These are phyloP conservation scores for Silurus lanzhouensis DNA, from an alignment of 2,797 vertebrate genomes.

Conservation along the genomic window DNA sequence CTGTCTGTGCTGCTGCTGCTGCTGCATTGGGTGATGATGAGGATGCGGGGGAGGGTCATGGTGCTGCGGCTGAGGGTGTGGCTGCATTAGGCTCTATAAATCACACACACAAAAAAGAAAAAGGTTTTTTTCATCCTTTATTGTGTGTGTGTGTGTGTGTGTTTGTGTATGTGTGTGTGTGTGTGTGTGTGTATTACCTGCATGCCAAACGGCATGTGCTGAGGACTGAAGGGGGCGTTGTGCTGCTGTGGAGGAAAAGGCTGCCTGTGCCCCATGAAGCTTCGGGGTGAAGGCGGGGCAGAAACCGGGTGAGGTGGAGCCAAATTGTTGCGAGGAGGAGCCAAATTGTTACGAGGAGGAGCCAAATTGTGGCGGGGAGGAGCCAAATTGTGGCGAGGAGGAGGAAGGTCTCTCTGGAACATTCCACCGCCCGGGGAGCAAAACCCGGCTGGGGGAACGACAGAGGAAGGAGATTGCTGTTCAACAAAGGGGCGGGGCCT, in stretches of 20 bases:
- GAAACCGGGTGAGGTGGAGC: constrained; percentile 85
- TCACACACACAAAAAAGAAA: constrained; percentile 32
- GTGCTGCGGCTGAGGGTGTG: constrained; percentile 81
- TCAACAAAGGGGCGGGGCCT: constrained; percentile 84
- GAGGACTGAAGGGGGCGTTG: constrained; percentile 83
- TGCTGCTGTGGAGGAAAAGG: constrained; percentile 85
- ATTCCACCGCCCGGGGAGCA: constrained; percentile 59
- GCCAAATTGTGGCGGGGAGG: too few relatives aligned
- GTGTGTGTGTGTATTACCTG: constrained; percentile 79
- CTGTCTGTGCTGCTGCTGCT: constrained; percentile 72
- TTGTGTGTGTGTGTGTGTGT: neutral
- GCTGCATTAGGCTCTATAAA: constrained; percentile 80
- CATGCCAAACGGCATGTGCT: constrained; percentile 84
- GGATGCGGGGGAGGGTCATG: constrained; percentile 72
- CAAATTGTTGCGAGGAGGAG: constrained; percentile 81
- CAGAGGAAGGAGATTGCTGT: constrained; percentile 74
- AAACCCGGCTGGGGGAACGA: constrained; percentile 78
- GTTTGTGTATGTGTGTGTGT: too few relatives aligned
- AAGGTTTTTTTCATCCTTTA: neutral
- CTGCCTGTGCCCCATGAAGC: constrained; percentile 89
- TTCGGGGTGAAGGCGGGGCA: constrained; percentile 71
- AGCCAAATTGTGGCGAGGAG: constrained; percentile 77
- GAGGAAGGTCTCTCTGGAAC: constrained; percentile 82
- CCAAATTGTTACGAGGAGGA: constrained; percentile 76
- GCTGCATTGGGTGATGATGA: constrained; percentile 73